Conservation (phyloP, 2,797 vertebrate species). For the Buceros bicornis region DNA sequence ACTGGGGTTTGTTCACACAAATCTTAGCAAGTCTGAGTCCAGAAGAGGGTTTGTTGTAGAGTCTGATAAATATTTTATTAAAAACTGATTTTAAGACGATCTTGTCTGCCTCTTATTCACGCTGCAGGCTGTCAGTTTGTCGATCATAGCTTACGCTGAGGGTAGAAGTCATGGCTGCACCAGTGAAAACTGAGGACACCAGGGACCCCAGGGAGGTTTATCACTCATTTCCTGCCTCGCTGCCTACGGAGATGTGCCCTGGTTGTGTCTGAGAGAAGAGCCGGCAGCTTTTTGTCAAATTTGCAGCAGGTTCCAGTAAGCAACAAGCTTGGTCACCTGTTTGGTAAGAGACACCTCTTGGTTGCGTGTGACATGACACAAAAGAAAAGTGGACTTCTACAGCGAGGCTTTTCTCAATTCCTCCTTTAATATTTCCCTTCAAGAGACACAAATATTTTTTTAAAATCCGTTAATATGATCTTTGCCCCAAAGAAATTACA, state of each 20-base stretch:
- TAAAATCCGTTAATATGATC: neutral
- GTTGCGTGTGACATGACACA: fast-evolving
- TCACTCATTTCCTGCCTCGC: neutral
- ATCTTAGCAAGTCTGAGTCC: constrained; percentile 41
- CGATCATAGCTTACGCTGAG: neutral
- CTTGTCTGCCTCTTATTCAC: neutral
- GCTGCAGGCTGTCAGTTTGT: neutral
- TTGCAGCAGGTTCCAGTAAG: neutral
- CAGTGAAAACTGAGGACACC: neutral
- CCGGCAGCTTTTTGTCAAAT: neutral
- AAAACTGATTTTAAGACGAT: constrained; percentile 70
- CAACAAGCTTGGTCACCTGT: neutral
- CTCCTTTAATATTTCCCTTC: neutral
- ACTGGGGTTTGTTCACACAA: neutral
- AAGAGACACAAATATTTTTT: no score
- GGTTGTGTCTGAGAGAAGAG: neutral
- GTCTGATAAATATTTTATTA: constrained; percentile 76
- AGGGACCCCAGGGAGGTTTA: neutral
- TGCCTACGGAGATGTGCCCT: neutral
- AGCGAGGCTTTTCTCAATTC: neutral
- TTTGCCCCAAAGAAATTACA: neutral
- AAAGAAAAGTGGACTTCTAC: neutral
- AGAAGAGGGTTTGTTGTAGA: constrained; percentile 64
- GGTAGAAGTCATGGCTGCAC: neutral
- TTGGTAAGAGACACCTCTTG: neutral